Percentiles rank a stretch among this genome's conserved stretches.
Conservation (phyloP, 1,140 invertebrate genomes). For the Sycophaga agraensis region DNA sequence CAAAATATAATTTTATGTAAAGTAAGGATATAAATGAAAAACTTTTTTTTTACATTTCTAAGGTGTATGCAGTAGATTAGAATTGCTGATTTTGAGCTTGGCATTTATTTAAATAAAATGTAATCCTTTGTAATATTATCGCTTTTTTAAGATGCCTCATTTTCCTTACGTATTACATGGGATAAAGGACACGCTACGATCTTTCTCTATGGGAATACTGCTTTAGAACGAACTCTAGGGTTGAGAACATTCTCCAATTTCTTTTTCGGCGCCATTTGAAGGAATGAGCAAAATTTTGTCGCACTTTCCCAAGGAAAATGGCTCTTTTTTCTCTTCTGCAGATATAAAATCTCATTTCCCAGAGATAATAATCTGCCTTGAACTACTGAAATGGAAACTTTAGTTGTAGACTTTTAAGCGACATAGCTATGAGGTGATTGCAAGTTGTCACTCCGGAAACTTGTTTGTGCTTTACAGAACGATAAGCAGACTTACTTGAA, state of each 20-base stretch:
- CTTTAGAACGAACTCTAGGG: not conserved
- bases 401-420: slow-evolving; percentile 1
- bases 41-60: too few species aligned
- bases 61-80: too few species aligned
- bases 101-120: too few species aligned
- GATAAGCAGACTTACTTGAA: slow-evolving; percentile 7
- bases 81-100: too few species aligned
- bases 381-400: slow-evolving; percentile 25
- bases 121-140: too few species aligned
- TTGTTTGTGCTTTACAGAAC: slow-evolving; percentile 11
- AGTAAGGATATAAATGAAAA: too few species aligned
- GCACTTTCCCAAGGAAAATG: not conserved
- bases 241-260: not conserved
- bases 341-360: slow-evolving; percentile 22
- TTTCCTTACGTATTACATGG: too few species aligned
- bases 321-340: not conserved
- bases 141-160: too few species aligned
- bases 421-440: not conserved
- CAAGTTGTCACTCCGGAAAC: slow-evolving; percentile 3
- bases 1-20: too few species aligned
- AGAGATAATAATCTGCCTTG: slow-evolving; percentile 21
- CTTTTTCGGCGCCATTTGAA: not conserved
- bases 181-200: too few species aligned
- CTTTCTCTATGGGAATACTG: too few species aligned
- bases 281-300: slow-evolving; percentile 6